Conservation (phyloP, 1,140 invertebrate species). For the Thrips palmi region DNA sequence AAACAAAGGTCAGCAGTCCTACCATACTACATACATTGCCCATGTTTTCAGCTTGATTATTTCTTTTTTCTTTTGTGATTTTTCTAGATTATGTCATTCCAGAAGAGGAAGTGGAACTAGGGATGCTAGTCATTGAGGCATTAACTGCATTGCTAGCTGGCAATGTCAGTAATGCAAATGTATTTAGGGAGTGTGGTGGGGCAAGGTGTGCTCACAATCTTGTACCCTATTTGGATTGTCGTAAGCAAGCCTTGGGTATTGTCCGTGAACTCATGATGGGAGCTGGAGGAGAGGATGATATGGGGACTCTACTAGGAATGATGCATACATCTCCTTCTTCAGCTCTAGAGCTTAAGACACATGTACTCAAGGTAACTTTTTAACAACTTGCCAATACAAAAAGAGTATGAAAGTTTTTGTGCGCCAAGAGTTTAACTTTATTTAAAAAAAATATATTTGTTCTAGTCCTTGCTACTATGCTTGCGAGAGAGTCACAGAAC, state of each 20-base stretch:
- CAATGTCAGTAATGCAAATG: slow-evolving; percentile 74
- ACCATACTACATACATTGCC: too few species aligned
- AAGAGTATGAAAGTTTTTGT: background rate
- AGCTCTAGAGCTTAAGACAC: slow-evolving; percentile 66
- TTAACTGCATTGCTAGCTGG: slow-evolving; percentile 58
- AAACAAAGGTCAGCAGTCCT: slow-evolving; percentile 19
- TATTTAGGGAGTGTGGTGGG: slow-evolving; percentile 83
- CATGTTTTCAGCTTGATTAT: slow-evolving; percentile 2
- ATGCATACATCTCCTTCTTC: slow-evolving; percentile 72
- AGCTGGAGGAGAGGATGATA: slow-evolving; percentile 85
- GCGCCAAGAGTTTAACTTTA: slow-evolving; percentile 2
- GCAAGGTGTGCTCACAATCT: slow-evolving; percentile 79
- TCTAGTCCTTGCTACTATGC: slow-evolving; percentile 59
- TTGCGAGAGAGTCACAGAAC: slow-evolving; percentile 88
- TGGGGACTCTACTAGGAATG: slow-evolving; percentile 75
- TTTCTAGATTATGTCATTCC: slow-evolving; percentile 32
- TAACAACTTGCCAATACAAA: slow-evolving; percentile 6
- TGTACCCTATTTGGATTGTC: slow-evolving; percentile 68
- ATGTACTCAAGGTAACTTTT: slow-evolving; percentile 59
- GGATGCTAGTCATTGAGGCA: slow-evolving; percentile 70
- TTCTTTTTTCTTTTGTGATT: slow-evolving; percentile 5
- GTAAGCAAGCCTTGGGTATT: slow-evolving; percentile 51
- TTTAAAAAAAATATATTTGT: slow-evolving; percentile 14
- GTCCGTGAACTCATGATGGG: slow-evolving; percentile 76
- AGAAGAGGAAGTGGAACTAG: slow-evolving; percentile 53